Base-by-base conservation (phyloP, 2,113 vertebrate species). In the Sclerurus mexicanus region DNA sequence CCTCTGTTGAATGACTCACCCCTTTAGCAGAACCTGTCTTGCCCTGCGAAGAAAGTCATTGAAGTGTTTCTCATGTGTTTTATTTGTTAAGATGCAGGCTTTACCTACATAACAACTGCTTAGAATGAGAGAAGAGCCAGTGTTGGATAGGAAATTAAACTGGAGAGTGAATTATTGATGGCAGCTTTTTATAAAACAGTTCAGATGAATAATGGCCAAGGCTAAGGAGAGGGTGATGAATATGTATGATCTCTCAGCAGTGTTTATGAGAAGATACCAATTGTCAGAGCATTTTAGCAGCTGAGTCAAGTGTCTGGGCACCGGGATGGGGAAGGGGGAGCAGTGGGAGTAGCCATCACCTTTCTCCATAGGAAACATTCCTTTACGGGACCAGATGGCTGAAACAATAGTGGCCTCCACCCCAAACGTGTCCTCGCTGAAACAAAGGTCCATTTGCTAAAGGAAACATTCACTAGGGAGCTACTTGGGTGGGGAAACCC, bases 1-100 rank as follows among this genome's bases (percentile, higher is more conserved):
- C 90, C 95, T 97, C 58, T 92, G 77, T 87, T 77, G 71, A 33
- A 87, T 97, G 96, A 97, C 75, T 97, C 94, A 95, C 50, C 39
- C 53, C 63, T 73, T 94, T 75, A 74, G 76, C 95, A 93, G 85
- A 96, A 80, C 35, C 77, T 63, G 8, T 14, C 92, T 83, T 94
- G 95, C 88, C 39, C 31, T 23, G 69, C 77, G 64, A 55, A 64
- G 52, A 44, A 89, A 90, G 20, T 66, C 23, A 66, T 4, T 74
- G 69, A 63, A 50, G 56, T 68, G 62, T 73, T 74, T 66, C 62
- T 64, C 46, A 16, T 47, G 64, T 62, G 30, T 58, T 86, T 69
- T 77, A 58, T 91, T 87, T 93, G 62, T 28, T 68, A 49, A 74
- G 76, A 31, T 55, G 37, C 69, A 84, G 53, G 17, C 46, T 90